Evolutionary conservation across 2,113 vertebrate species (phyloP).

Genomic region (Microtus ochrogaster): DNA sequence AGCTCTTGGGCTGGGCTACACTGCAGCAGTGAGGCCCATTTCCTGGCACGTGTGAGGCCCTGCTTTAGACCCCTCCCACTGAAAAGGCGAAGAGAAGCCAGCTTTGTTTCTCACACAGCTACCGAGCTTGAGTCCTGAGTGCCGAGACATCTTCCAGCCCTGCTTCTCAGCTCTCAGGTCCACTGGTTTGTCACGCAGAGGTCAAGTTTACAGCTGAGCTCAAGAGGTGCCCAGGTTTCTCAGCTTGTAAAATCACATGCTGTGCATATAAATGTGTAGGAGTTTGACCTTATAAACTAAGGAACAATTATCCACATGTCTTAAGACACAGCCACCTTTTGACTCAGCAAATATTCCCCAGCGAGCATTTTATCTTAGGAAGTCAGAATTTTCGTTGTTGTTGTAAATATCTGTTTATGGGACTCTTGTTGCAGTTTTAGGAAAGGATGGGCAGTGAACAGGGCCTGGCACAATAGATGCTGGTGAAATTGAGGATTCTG

Average conservation of each 20-base stretch:
- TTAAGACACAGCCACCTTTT: conserved; percentile 46
- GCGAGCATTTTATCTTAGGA: conserved; percentile 46
- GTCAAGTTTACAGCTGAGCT: conserved; percentile 69
- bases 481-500: conserved; percentile 21
- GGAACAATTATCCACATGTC: conserved; percentile 34
- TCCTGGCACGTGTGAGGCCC: background rate
- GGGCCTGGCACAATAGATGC: background rate
- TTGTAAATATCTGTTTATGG: conserved; percentile 13
- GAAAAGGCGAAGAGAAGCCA: background rate
- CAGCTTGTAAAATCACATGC: conserved; percentile 50
- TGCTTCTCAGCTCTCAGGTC: conserved; percentile 48
- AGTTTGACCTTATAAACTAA: conserved; percentile 67
- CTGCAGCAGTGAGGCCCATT: background rate
- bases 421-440: conserved; percentile 2
- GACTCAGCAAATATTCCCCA: conserved; percentile 59
- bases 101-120: background rate
- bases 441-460: background rate
- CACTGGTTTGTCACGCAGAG: conserved; percentile 24
- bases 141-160: background rate
- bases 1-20: background rate
- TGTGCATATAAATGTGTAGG: conserved; percentile 25
- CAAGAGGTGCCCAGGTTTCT: conserved; percentile 48
- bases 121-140: background rate
- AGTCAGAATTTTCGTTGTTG: background rate
- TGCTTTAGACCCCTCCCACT: background rate